Evolutionary conservation across 2,113 vertebrate genomes (phyloP).

Genomic region (Psephotus haematonotus): DNA sequence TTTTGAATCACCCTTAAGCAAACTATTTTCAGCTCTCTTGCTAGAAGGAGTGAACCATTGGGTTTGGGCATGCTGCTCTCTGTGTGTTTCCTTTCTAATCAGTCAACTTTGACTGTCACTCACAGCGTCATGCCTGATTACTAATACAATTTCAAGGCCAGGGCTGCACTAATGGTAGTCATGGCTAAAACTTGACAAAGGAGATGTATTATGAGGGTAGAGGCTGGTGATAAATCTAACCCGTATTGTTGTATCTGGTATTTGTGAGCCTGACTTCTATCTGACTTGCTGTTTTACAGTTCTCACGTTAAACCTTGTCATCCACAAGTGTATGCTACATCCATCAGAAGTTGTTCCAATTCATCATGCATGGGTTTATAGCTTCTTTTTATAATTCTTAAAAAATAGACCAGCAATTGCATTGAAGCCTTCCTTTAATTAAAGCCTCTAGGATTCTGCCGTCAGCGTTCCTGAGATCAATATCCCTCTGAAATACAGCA

Average conservation of each 20-base stretch:
- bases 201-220: background rate
- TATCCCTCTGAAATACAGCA: background rate
- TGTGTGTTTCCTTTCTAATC: background rate
- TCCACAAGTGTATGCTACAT: constrained; percentile 1
- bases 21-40: background rate
- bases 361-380: background rate
- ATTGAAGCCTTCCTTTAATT: constrained; percentile 7
- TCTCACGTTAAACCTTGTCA: constrained; percentile 29
- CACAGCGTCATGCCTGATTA: background rate
- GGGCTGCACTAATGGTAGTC: background rate
- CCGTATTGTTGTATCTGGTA: background rate
- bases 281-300: background rate
- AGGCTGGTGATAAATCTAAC: background rate
- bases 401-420: background rate
- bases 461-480: background rate
- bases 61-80: background rate
- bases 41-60: background rate
- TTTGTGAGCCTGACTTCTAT: background rate
- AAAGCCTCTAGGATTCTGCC: background rate
- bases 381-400: background rate
- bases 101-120: background rate
- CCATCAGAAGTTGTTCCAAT: constrained; percentile 23
- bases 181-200: background rate
- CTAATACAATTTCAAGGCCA: background rate
- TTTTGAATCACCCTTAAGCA: background rate